Conservation (phyloP, 2,797 vertebrate species). For the Gorsachius magnificus region DNA sequence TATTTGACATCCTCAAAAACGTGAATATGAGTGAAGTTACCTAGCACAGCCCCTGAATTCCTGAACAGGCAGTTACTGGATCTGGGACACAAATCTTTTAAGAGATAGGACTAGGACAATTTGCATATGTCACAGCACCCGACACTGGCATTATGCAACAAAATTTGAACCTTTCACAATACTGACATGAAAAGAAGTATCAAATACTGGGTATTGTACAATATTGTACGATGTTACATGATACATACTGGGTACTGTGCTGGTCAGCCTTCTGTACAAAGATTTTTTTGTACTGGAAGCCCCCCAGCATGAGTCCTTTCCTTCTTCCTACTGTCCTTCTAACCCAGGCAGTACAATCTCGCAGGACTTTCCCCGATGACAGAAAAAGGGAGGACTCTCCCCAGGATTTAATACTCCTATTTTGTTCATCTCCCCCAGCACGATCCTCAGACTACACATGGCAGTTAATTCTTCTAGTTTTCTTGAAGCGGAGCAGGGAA, state of each 20-base stretch:
- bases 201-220: background rate
- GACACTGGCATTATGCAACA: background rate
- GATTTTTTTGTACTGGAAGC: background rate
- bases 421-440: background rate
- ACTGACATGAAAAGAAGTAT: background rate
- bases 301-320: background rate
- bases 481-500: background rate
- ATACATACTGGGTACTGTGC: background rate
- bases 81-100: background rate
- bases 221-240: background rate
- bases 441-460: background rate
- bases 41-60: background rate
- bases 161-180: background rate
- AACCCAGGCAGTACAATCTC: background rate
- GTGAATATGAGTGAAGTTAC: background rate
- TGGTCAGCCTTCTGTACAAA: background rate
- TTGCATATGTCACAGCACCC: background rate
- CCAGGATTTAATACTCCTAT: background rate
- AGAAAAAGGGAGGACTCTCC: background rate
- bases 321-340: background rate
- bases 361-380: background rate
- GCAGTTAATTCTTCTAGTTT: background rate
- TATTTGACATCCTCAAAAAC: background rate
- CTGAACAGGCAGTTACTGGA: background rate
- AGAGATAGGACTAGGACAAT: background rate